Evolutionary conservation across 2,888 invertebrate species (phyloP), one percentile per base, ranked within the genome.

Genomic region (Tetranychus piercei): DNA sequence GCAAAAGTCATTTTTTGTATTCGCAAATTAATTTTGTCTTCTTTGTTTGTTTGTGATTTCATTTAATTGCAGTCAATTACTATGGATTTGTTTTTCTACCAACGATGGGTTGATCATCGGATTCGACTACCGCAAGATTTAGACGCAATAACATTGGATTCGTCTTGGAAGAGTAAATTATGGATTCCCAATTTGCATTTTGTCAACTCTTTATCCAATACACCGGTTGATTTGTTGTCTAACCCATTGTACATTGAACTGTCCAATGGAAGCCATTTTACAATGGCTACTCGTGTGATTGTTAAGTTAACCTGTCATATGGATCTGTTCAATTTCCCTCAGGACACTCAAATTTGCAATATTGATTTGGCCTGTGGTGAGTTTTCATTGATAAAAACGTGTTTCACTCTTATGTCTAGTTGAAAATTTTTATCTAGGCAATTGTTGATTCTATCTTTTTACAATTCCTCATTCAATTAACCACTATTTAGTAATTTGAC

Each of bases 121-220:
- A n/a, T 76, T 8, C 70, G 71, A 11, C 11, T 75, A 34, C 72
- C 72, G 8, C 22, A 45, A 23, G 45, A 44, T 72, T 45, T 44
- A 7, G 72, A 72, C 9, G 7, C 45, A 9, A 72, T 72, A 1
- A 44, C 72, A 44, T 43, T 72, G 72, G 72, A 72, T 20, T 44
- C 45, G 9, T 72, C 72, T 1, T 45, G 44, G 44, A 72, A 45
- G 44, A 45, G 7, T 20, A 69, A 73, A 65, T 71, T 76, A n/a
- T 76, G 76, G 76, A 55, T 73, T 20, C 76, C 76, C n/a, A 74
- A 76, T 66, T 64, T 75, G 7, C 75, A 76, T 23, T 73, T 76
- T 43, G 65, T 73, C 15, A 76, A 76, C 71, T 75, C 66, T 44
- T 44, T 73, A 4, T 44, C 44, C 22, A 71, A 64, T n/a, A 43